Evolutionary conservation across 2,113 vertebrate species (phyloP).

Genomic region (Oreochromis tanganicae): DNA sequence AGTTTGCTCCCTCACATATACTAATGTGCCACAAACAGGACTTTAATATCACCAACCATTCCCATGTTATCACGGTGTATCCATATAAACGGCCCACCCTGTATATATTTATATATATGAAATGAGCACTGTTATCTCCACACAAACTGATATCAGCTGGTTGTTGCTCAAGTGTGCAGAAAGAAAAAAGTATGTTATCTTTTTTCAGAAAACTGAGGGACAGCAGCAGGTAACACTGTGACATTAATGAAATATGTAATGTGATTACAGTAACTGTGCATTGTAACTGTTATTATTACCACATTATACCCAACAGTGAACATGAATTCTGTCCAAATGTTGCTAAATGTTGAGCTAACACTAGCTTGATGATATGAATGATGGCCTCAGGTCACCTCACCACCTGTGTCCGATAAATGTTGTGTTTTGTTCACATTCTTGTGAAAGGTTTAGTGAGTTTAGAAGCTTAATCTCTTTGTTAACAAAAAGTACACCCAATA

Average conservation of each 20-base stretch:
- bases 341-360: not conserved
- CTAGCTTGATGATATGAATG: not conserved
- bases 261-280: not conserved
- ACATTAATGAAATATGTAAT: not conserved
- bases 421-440: not conserved
- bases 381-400: not conserved
- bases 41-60: too few relatives aligned
- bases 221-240: not conserved
- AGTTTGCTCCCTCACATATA: too few relatives aligned
- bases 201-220: not conserved
- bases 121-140: not conserved
- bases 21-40: too few relatives aligned
- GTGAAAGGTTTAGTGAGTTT: accelerated
- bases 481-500: not conserved
- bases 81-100: too few relatives aligned
- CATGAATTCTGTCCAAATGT: accelerated
- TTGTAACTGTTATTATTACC: not conserved
- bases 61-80: too few relatives aligned
- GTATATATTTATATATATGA: not conserved
- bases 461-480: not conserved
- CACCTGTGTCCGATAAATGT: not conserved
- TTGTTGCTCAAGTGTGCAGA: not conserved
- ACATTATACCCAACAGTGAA: not conserved
- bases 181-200: not conserved
- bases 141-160: not conserved